Conservation (phyloP, 2,797 vertebrate species). For the Propithecus deckenii region DNA sequence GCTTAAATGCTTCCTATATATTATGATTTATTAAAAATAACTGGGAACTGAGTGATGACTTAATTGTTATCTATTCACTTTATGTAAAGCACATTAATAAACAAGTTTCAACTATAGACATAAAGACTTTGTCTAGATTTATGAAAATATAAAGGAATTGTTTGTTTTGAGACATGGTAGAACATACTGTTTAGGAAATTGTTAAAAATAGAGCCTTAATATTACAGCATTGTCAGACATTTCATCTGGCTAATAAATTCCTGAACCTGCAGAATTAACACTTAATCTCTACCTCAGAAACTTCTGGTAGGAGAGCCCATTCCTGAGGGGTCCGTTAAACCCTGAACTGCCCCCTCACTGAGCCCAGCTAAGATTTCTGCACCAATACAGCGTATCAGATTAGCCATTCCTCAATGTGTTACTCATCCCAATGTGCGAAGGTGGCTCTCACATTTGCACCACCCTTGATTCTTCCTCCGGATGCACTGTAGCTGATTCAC, state of each 20-base stretch:
- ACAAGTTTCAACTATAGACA: background rate
- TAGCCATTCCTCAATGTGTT: too few relatives aligned
- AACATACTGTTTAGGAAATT: background rate
- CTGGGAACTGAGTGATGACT: background rate
- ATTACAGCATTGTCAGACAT: background rate
- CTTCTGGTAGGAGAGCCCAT: background rate
- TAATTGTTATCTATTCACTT: background rate
- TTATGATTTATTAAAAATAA: background rate
- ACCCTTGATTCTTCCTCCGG: background rate
- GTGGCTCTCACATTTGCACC: background rate
- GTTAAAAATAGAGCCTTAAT: background rate
- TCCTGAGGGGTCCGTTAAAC: too few relatives aligned
- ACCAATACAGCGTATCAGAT: too few relatives aligned
- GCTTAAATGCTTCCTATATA: background rate
- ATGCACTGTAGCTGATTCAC: background rate
- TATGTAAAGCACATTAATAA: background rate
- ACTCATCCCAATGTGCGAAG: background rate
- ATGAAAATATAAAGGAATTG: background rate
- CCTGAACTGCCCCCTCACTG: too few relatives aligned
- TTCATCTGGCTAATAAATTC: background rate
- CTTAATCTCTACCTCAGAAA: background rate
- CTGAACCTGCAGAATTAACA: background rate
- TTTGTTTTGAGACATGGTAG: background rate
- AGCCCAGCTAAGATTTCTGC: too few relatives aligned
- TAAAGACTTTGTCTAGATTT: background rate